Base-by-base conservation (phyloP, 2,888 invertebrate species). In the Pyralis farinalis region DNA sequence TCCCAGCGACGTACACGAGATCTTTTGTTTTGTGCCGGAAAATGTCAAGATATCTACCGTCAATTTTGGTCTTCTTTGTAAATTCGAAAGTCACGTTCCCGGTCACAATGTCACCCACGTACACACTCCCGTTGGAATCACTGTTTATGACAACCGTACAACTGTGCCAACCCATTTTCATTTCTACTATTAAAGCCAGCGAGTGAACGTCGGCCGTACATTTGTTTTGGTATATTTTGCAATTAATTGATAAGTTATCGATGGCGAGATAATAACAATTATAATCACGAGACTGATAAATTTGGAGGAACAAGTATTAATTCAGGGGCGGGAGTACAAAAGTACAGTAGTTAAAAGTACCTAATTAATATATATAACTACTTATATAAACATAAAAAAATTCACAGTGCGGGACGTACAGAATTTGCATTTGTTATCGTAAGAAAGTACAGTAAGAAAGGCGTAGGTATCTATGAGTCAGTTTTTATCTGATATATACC, bases 101-200 rank as follows among this genome's bases (percentile, higher is more conserved):
- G 28, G 87, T 85, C 28, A 87, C 78, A 36, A 85, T 73, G 57
- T 83, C 77, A 44, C 85, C 86, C 7, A 79, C 64, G 44, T 82
- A 83, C 57, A 83, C 73, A 51, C 62, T 67, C 40, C 71, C 77
- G 27, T 71, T 74, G 9, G 73, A 69, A 53, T 77, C 73, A 63
- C 74, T 78, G 46, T 86, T 78, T 22, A 87, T 51, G 12, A 56
- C 63, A 39, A 87, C 59, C 8, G 67, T 56, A 55, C 75, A 80
- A 44, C 54, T 67, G 20, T 70, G 63, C 72, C 76, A 78, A 46
- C 69, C 49, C 86, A 85, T 47, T 62, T 40, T 42, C 34, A 34
- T 12, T 16, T 16, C 12, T 11, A 10, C 9, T n/a, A 20, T 4
- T 6, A 16, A 16, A 16, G 4, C 2, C 4, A 16, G 16, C 16